A percentile compares a stretch with the other conserved stretches of the same genome.
These are phyloP conservation scores for Tachina lurida DNA, from an alignment of 2,888 invertebrate genomes.

Conservation along the genomic window DNA sequence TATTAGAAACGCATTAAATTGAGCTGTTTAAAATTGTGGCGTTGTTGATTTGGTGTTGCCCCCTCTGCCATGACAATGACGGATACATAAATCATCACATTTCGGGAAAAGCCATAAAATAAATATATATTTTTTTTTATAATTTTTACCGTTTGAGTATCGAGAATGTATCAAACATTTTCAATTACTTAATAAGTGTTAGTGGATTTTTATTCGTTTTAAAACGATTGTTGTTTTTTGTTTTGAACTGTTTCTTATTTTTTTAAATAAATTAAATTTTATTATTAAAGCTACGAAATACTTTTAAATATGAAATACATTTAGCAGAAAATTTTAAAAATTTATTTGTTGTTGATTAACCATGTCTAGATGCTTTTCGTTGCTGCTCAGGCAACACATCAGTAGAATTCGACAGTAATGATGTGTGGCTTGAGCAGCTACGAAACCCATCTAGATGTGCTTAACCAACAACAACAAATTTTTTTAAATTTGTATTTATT, in stretches of 20 bases:
- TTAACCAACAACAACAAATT: too few relatives aligned
- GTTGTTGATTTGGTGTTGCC: constrained; percentile 12
- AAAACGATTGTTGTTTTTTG: constrained; percentile 56
- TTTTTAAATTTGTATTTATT: too few relatives aligned
- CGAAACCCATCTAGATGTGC: too few relatives aligned
- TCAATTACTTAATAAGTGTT: constrained; percentile 45
- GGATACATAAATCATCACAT: constrained; percentile 73
- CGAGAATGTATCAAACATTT: constrained; percentile 45
- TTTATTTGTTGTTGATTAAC: too few relatives aligned
- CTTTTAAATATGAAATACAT: neutral
- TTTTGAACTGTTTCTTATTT: neutral
- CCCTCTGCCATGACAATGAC: constrained; percentile 39
- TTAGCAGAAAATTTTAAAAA: constrained; percentile 1
- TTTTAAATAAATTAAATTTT: constrained; percentile 1
- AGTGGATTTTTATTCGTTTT: constrained; percentile 62
- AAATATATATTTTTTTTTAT: constrained; percentile 60
- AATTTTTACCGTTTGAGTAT: constrained; percentile 45
- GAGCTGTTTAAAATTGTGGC: constrained; percentile 27
- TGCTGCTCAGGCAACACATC: too few relatives aligned
- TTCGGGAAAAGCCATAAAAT: constrained; percentile 56
- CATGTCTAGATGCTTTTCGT: neutral
- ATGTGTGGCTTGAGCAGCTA: too few relatives aligned
- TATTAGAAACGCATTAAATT: constrained; percentile 70
- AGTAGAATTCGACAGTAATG: too few relatives aligned
- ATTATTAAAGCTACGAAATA: neutral